phyloP scores from a whole-genome alignment of 2,888 invertebrate genomes.

The Altica lythri region DNA sequence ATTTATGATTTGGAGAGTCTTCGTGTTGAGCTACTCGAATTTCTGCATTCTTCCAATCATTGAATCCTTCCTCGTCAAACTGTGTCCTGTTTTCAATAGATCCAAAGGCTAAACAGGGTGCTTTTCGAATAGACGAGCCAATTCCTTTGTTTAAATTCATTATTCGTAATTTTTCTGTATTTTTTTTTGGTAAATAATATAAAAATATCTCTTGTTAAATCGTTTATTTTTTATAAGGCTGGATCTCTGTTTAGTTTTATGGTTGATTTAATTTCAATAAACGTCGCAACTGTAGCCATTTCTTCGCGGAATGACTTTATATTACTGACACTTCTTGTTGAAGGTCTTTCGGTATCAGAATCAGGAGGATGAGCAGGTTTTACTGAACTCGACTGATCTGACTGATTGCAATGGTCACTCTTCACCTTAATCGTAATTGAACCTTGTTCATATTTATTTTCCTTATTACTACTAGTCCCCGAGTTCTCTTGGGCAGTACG shows the following conservation, averaged over 20 bases:
- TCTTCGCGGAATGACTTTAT: not conserved
- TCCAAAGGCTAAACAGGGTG: slow-evolving; percentile 25
- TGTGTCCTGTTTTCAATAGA: not conserved
- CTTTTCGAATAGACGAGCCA: too few relatives aligned
- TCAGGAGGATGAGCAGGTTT: slow-evolving; percentile 17
- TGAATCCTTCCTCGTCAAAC: slow-evolving; percentile 25
- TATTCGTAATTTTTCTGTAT: too few relatives aligned
- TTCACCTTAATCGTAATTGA: slow-evolving; percentile 16
- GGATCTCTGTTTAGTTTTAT: not conserved
- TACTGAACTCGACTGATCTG: slow-evolving; percentile 18
- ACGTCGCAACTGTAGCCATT: slow-evolving; percentile 4
- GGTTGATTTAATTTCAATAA: not conserved
- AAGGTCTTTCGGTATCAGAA: slow-evolving; percentile 18
- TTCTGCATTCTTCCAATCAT: slow-evolving; percentile 37
- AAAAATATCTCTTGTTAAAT: too few relatives aligned
- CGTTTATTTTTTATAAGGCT: too few relatives aligned
- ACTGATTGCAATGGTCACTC: slow-evolving; percentile 11
- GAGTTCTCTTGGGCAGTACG: too few relatives aligned
- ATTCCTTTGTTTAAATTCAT: too few relatives aligned
- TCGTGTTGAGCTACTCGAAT: slow-evolving; percentile 28
- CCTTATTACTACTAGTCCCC: slow-evolving; percentile 11
- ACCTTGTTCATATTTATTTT: slow-evolving; percentile 16
- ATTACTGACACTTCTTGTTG: slow-evolving; percentile 1
- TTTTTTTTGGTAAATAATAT: too few relatives aligned
- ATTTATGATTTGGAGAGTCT: slow-evolving; percentile 30